These are phyloP conservation scores for Hyles lineata DNA, from an alignment of 2,888 invertebrate genomes.

Conservation along the genomic window DNA sequence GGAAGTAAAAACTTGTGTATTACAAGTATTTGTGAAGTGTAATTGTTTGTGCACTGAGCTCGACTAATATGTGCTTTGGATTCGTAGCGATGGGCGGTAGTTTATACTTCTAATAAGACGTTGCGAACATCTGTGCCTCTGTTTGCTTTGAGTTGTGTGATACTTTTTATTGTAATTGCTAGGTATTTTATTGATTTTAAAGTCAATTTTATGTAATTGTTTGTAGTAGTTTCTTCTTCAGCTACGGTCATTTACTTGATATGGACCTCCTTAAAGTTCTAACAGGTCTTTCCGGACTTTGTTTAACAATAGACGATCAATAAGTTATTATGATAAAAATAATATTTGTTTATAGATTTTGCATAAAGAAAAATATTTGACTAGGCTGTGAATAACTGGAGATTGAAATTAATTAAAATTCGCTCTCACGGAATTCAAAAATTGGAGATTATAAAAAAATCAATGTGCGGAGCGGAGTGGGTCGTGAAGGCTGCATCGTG, in stretches of 20 bases:
- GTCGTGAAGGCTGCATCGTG: conserved; percentile 58
- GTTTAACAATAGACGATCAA: too few species aligned
- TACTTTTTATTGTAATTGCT: neutral
- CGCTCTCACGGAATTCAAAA: conserved; percentile 39
- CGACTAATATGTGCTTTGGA: conserved; percentile 23
- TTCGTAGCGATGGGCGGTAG: neutral
- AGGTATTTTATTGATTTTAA: neutral
- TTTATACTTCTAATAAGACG: conserved; percentile 23
- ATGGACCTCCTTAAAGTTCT: too few species aligned
- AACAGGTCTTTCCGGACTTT: too few species aligned
- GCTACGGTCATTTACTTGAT: too few species aligned
- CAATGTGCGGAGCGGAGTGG: conserved; percentile 41
- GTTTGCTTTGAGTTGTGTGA: neutral
- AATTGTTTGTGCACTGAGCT: conserved; percentile 18
- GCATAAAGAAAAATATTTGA: neutral
- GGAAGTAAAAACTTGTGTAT: conserved; percentile 7
- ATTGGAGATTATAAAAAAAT: conserved; percentile 45
- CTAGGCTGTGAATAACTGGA: neutral
- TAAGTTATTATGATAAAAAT: too few species aligned
- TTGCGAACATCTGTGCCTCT: conserved; percentile 15
- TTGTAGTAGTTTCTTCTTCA: neutral
- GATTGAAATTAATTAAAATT: conserved; percentile 1
- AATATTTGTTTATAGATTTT: too few species aligned
- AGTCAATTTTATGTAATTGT: neutral
- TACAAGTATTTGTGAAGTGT: conserved; percentile 23